Conservation (phyloP, 2,888 invertebrate species). For the Cyaniris semiargus region DNA sequence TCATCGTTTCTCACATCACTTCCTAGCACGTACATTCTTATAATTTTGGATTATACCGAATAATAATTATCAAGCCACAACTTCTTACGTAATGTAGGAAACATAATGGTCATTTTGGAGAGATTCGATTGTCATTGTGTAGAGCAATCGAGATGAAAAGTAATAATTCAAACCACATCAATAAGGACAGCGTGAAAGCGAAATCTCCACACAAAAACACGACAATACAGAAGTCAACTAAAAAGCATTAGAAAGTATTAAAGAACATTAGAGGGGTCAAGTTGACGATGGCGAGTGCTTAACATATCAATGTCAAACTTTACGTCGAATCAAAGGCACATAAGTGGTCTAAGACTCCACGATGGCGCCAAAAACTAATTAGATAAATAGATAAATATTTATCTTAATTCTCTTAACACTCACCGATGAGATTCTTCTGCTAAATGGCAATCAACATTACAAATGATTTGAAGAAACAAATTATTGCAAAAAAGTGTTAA, state of each 20-base stretch:
- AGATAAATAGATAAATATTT: slow-evolving; percentile 14
- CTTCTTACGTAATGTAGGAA: neutral
- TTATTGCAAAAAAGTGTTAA: neutral
- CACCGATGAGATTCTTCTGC: neutral
- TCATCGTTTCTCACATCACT: neutral
- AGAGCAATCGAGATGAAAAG: neutral
- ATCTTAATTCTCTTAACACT: neutral
- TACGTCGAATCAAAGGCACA: slow-evolving; percentile 11
- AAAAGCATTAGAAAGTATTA: slow-evolving; percentile 63
- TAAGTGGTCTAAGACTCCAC: neutral
- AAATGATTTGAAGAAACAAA: neutral
- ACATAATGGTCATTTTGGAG: neutral
- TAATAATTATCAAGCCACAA: neutral
- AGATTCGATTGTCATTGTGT: neutral
- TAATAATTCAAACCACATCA: slow-evolving; percentile 37
- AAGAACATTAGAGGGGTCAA: slow-evolving; percentile 54
- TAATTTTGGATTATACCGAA: neutral
- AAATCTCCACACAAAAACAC: slow-evolving; percentile 52
- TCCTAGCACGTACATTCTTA: neutral
- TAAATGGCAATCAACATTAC: neutral
- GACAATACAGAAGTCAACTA: slow-evolving; percentile 51
- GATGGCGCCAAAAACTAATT: slow-evolving; percentile 5
- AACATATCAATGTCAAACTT: slow-evolving; percentile 19
- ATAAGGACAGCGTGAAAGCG: slow-evolving; percentile 53
- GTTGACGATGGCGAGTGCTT: slow-evolving; percentile 27